A percentile compares a stretch with the other conserved stretches of the same genome.
Conservation (phyloP, 2,888 invertebrate species). For the Steromphala cineraria region DNA sequence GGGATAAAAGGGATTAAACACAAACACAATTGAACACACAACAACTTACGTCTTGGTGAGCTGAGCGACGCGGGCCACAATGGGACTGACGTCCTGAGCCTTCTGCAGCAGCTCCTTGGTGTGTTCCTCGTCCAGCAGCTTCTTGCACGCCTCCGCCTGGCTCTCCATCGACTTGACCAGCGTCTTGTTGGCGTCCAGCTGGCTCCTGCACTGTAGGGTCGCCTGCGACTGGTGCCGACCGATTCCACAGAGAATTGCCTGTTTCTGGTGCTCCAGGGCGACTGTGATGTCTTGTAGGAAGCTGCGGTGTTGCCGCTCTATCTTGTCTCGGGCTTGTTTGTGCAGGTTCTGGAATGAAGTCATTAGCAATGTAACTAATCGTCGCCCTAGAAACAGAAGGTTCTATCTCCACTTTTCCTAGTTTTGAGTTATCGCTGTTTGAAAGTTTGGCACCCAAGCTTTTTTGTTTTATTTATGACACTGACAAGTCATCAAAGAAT, state of each 20-base stretch:
- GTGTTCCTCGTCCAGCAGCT: slow-evolving; percentile 52
- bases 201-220: slow-evolving; percentile 39
- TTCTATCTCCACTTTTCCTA: too few species aligned
- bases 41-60: slow-evolving; percentile 34
- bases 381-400: too few species aligned
- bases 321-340: slow-evolving; percentile 52
- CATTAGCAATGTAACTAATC: too few species aligned
- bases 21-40: too few species aligned
- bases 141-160: slow-evolving; percentile 51
- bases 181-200: slow-evolving; percentile 48
- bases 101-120: slow-evolving; percentile 50
- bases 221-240: slow-evolving; percentile 35
- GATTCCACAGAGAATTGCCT: slow-evolving; percentile 39
- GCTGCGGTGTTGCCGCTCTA: slow-evolving; percentile 60
- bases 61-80: slow-evolving; percentile 44
- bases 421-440: too few species aligned
- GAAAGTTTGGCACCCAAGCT: too few species aligned
- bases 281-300: slow-evolving; percentile 59
- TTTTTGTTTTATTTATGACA: too few species aligned
- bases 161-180: slow-evolving; percentile 50
- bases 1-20: too few species aligned
- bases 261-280: slow-evolving; percentile 54
- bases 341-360: slow-evolving; percentile 50
- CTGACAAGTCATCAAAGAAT: too few species aligned
- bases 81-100: slow-evolving; percentile 49